phyloP scores from a whole-genome alignment of 2,888 invertebrate genomes.

The Schizaphis graminum region DNA sequence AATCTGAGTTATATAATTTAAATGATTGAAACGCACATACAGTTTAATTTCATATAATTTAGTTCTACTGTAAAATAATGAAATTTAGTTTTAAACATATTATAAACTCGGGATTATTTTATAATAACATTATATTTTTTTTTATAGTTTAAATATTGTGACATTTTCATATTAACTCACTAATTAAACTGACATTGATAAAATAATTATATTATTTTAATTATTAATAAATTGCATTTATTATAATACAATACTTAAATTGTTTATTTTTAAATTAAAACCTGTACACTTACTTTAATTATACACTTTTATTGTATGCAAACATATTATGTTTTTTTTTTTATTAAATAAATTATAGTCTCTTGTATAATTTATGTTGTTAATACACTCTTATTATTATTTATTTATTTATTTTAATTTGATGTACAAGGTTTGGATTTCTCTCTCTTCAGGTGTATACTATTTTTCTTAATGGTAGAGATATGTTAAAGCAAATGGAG shows the following conservation, averaged over 20 bases:
- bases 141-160: neutral
- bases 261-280: no score
- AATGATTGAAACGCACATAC: neutral
- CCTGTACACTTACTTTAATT: no score
- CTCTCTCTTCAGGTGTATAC: neutral
- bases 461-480: neutral
- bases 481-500: neutral
- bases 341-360: no score
- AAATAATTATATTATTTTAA: no score
- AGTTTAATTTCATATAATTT: neutral
- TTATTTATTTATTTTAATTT: neutral
- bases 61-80: neutral
- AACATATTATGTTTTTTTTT: no score
- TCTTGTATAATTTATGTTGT: no score
- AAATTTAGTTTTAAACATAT: neutral
- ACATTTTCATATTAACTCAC: neutral
- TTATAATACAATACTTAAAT: no score
- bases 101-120: neutral
- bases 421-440: neutral
- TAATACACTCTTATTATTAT: no score
- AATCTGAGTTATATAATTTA: neutral
- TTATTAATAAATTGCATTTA: no score
- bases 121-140: neutral
- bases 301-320: no score
- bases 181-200: no score